These are phyloP conservation scores for Thymelicus sylvestris DNA, from an alignment of 2,888 invertebrate species.

Conservation along the genomic window DNA sequence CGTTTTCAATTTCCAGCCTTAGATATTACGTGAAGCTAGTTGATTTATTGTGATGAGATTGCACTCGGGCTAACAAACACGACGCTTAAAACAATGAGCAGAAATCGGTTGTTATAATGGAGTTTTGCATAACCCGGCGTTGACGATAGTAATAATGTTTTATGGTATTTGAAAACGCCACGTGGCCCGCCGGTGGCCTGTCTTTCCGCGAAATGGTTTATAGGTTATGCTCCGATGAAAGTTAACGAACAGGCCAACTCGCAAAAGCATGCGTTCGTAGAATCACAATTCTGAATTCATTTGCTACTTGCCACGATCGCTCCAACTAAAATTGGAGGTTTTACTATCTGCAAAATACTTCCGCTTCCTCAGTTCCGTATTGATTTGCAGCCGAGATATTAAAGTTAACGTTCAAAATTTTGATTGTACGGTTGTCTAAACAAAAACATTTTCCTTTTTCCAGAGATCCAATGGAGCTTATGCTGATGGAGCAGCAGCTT, in stretches of 20 bases:
- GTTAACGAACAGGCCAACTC: constrained; percentile 67
- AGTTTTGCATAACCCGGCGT: constrained; percentile 47
- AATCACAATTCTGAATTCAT: constrained; percentile 45
- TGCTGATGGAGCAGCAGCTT: constrained; percentile 91
- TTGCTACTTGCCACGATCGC: constrained; percentile 41
- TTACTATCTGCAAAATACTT: constrained; percentile 41
- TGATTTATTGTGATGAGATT: constrained; percentile 20
- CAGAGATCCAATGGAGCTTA: constrained; percentile 92
- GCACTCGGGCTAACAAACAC: background rate
- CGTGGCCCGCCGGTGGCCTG: constrained; percentile 65
- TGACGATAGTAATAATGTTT: constrained; percentile 53
- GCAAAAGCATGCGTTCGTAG: constrained; percentile 55
- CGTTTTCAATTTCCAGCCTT: constrained; percentile 15
- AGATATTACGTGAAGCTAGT: constrained; percentile 12
- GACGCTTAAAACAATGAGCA: constrained; percentile 39
- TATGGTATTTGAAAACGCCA: constrained; percentile 66
- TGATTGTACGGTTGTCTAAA: background rate
- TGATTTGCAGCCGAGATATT: background rate
- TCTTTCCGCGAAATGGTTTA: constrained; percentile 77
- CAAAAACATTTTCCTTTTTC: constrained; percentile 48
- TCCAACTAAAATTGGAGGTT: constrained; percentile 43
- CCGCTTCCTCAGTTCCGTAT: constrained; percentile 41
- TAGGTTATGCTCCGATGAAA: constrained; percentile 79
- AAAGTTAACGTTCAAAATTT: too few relatives aligned
- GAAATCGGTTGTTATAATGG: constrained; percentile 52